Conservation (phyloP, 2,888 invertebrate genomes). For the Embidobia sp. region DNA sequence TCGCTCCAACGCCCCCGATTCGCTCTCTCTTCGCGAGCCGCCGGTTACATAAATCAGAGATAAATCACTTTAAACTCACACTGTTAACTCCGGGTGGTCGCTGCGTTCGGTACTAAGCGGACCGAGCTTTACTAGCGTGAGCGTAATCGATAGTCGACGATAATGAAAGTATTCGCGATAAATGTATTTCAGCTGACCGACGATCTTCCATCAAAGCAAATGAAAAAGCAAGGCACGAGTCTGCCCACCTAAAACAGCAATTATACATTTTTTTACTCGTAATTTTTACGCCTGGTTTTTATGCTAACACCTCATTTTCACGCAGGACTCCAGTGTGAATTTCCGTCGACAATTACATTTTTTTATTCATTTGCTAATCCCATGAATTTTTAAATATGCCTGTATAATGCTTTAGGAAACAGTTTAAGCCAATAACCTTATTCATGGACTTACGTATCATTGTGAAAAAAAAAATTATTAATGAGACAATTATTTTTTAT, state of each 20-base stretch:
- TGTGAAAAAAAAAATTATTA: too few species aligned
- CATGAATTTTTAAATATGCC: too few species aligned
- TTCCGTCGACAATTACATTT: too few species aligned
- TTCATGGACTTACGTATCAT: too few species aligned
- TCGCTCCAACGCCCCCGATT: slow-evolving; percentile 47
- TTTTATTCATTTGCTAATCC: too few species aligned
- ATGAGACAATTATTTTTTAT: too few species aligned
- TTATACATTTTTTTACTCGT: slow-evolving; percentile 28
- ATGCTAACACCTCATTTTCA: not conserved
- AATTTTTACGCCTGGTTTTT: not conserved
- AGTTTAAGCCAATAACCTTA: too few species aligned
- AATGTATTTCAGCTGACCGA: slow-evolving; percentile 52
- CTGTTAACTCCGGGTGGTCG: slow-evolving; percentile 78
- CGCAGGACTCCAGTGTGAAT: too few species aligned
- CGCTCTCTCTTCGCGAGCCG: slow-evolving; percentile 60
- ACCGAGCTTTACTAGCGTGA: slow-evolving; percentile 63
- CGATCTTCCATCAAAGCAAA: slow-evolving; percentile 53
- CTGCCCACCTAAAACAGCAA: not conserved
- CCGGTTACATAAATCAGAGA: slow-evolving; percentile 78
- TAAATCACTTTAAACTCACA: slow-evolving; percentile 80
- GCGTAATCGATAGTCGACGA: slow-evolving; percentile 75
- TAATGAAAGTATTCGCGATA: slow-evolving; percentile 74
- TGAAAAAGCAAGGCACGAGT: slow-evolving; percentile 38
- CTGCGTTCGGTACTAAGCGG: slow-evolving; percentile 54
- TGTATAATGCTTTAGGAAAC: too few species aligned